These are phyloP conservation scores for Oncorhynchus tshawytscha DNA, from an alignment of 2,113 vertebrate species.

Conservation along the genomic window DNA sequence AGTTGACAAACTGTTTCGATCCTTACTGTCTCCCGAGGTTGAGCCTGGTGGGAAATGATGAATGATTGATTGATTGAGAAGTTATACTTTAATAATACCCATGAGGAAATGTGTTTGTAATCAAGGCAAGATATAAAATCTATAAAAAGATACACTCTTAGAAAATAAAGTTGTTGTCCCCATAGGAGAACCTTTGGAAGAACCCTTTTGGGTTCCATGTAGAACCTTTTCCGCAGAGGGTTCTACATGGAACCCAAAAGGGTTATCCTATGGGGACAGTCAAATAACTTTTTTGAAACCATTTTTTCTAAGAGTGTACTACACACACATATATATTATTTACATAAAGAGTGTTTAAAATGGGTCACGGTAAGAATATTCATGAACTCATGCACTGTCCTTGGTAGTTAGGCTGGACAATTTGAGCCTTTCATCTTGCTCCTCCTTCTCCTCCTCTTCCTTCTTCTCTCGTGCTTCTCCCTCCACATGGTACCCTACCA, in stretches of 20 bases:
- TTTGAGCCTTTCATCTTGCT: conserved; percentile 72
- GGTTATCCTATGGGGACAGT: too few species aligned
- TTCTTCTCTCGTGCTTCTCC: conserved; percentile 67
- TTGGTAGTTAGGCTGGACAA: conserved; percentile 59
- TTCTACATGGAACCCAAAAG: too few species aligned
- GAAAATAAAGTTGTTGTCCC: too few species aligned
- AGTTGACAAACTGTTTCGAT: neutral
- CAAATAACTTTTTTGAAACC: too few species aligned
- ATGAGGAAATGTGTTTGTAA: neutral
- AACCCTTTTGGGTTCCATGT: too few species aligned
- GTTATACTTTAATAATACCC: neutral
- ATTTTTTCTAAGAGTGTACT: neutral
- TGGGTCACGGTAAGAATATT: neutral
- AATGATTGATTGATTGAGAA: neutral
- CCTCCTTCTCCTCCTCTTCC: conserved; percentile 65
- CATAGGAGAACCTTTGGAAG: too few species aligned
- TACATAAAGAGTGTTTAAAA: neutral
- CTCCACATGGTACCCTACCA: conserved; percentile 88
- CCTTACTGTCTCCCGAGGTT: neutral
- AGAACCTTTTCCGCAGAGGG: too few species aligned
- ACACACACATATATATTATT: neutral
- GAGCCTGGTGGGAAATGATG: neutral
- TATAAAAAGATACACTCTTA: neutral
- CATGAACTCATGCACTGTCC: neutral
- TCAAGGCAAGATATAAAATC: neutral